phyloP scores from a whole-genome alignment of 2,113 vertebrate species.

The Amphilophus citrinellus region DNA sequence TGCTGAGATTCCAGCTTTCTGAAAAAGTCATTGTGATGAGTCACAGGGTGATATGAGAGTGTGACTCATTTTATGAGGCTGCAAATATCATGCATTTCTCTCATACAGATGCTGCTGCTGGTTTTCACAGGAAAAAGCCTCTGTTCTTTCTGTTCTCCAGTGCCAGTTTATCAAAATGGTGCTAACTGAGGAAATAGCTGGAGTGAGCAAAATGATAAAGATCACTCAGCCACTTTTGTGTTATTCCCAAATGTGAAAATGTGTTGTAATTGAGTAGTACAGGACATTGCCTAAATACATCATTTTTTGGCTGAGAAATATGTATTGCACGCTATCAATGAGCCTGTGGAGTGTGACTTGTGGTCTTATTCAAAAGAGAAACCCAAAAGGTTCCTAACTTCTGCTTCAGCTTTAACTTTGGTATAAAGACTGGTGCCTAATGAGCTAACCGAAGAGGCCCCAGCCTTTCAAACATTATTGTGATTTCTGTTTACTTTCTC shows the following conservation, averaged over 20 bases:
- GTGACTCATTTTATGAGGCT: slow-evolving; percentile 55
- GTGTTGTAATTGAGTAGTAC: not conserved
- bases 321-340: not conserved
- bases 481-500: not conserved
- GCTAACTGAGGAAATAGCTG: not conserved
- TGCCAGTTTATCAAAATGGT: slow-evolving; percentile 1
- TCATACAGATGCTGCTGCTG: not conserved
- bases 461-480: not conserved
- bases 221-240: slow-evolving; percentile 14
- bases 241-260: slow-evolving; percentile 6
- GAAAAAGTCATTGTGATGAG: slow-evolving; percentile 24
- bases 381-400: not conserved
- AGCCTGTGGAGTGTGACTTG: not conserved
- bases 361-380: not conserved
- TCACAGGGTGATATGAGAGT: slow-evolving; percentile 42
- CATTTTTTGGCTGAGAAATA: not conserved
- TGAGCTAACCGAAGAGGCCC: not conserved
- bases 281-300: not conserved
- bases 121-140: not conserved
- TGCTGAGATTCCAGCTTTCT: not conserved
- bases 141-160: not conserved
- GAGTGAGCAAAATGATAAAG: not conserved
- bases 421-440: not conserved
- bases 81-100: slow-evolving; percentile 30
- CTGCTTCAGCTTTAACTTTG: not conserved